Percentiles rank a stretch among this genome's conserved stretches.
These are phyloP conservation scores for Drosophila gunungcola DNA, from an alignment of 1,140 invertebrate genomes.

Conservation along the genomic window DNA sequence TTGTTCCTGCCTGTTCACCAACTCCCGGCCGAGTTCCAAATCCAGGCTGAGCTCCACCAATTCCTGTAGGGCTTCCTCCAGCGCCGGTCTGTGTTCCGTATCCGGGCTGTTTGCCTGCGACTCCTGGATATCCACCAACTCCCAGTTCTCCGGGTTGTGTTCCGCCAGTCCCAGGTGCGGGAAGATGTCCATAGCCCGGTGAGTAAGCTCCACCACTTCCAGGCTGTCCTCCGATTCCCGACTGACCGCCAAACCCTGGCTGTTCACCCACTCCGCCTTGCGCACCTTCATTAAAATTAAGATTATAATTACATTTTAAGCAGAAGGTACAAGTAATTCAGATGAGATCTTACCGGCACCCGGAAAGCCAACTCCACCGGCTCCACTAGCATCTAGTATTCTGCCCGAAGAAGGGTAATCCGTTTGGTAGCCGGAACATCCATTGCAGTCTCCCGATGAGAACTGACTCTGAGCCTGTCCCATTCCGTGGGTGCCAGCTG, in stretches of 20 bases:
- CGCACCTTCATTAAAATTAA: neutral
- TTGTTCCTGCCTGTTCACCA: slow-evolving; percentile 12
- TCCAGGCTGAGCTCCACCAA: slow-evolving; percentile 4
- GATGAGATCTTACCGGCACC: slow-evolving; percentile 31
- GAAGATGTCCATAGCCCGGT: neutral
- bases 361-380: slow-evolving; percentile 40
- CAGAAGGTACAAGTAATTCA: too few species aligned
- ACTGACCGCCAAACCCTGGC: slow-evolving; percentile 5
- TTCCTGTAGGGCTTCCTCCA: neutral
- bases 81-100: slow-evolving; percentile 23
- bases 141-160: slow-evolving; percentile 12
- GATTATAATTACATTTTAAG: too few species aligned
- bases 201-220: slow-evolving; percentile 2
- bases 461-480: slow-evolving; percentile 92
- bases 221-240: neutral
- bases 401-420: slow-evolving; percentile 41
- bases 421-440: slow-evolving; percentile 60
- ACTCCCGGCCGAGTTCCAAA: slow-evolving; percentile 10
- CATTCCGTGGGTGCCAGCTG: slow-evolving; percentile 90
- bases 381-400: slow-evolving; percentile 20
- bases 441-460: slow-evolving; percentile 86
- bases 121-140: slow-evolving; percentile 20
- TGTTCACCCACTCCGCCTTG: slow-evolving; percentile 22
- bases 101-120: slow-evolving; percentile 7
- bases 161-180: slow-evolving; percentile 2